Percentiles rank a stretch among this genome's conserved stretches.
Conservation (phyloP, 2,113 vertebrate species). For the Craseonycteris thonglongyai region DNA sequence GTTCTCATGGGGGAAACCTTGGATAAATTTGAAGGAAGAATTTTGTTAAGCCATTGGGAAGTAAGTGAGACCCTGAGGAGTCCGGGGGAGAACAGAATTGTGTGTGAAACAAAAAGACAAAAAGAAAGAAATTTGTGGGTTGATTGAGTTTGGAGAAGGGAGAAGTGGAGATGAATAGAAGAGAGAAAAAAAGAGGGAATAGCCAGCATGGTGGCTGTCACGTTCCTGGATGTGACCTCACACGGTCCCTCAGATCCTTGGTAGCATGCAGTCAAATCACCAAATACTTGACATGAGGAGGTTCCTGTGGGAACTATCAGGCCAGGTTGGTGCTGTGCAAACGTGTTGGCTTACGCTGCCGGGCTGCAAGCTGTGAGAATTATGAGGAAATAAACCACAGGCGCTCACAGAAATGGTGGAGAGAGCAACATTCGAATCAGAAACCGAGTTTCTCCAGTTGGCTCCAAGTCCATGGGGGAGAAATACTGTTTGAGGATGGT, state of each 20-base stretch:
- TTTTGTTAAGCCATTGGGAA: background rate
- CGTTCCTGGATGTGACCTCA: background rate
- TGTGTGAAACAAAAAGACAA: background rate
- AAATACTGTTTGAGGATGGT: background rate
- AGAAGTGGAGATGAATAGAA: no score
- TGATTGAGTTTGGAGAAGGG: background rate
- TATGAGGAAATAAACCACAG: background rate
- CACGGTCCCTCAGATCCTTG: background rate
- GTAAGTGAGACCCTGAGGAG: background rate
- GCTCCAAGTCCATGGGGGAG: background rate
- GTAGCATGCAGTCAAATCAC: background rate
- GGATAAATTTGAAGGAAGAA: background rate
- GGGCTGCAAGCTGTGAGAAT: background rate
- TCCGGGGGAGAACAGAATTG: background rate
- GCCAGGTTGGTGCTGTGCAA: background rate
- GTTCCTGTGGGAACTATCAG: background rate
- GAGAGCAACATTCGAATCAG: background rate
- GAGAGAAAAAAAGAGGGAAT: background rate
- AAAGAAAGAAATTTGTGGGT: background rate
- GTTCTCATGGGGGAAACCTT: background rate
- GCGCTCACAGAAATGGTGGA: background rate
- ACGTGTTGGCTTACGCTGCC: background rate
- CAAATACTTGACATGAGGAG: background rate
- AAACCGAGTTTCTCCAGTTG: background rate
- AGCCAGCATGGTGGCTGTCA: background rate